Base-by-base conservation (phyloP, 2,888 invertebrate species). In the Polymixis flavicincta region DNA sequence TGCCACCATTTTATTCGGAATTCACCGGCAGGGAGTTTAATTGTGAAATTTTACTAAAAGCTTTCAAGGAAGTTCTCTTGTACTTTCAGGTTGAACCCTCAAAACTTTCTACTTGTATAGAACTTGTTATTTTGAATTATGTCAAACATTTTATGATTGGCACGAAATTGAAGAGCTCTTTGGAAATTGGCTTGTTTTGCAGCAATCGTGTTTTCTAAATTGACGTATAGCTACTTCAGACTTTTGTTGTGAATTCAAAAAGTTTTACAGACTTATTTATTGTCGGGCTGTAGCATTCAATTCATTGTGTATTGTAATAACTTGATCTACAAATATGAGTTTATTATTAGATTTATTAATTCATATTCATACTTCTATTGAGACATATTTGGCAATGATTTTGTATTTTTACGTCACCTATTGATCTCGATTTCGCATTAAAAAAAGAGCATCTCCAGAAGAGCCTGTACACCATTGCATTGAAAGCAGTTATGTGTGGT, bases 31-130 rank as follows among this genome's bases (percentile, higher is more conserved):
- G 37, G 50, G 66, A 73, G 48, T 78, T 80, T 71, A 74, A 85
- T 85, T 85, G 68, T 83, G n/a, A 69, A 76, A 75, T 73, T 67
- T 69, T 73, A 81, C 73, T 80, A 78, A 85, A 78, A 78, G 80
- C 80, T 83, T 74, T 52, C 28, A 28, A 14, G 59, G 22, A 74
- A 64, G 37, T 70, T 55, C 63, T 73, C 72, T 60, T 22, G 63
- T 67, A 67, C 67, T 75, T 74, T 48, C 52, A 57, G 59, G 59
- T 74, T 52, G 22, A 61, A 14, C 19, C 37, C 22, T 65, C 22
- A 52, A 70, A 83, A 70, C 28, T 83, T 86, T 71, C 19, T 52
- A 59, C 71, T 72, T 77, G 37, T 28, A 70, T 64, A 61, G 52
- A 57, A 69, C 48, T 84, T 75, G n/a, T 74, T 78, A 64, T 71